phyloP scores from a whole-genome alignment of 2,797 vertebrate species.

The Labeo calbasu region DNA sequence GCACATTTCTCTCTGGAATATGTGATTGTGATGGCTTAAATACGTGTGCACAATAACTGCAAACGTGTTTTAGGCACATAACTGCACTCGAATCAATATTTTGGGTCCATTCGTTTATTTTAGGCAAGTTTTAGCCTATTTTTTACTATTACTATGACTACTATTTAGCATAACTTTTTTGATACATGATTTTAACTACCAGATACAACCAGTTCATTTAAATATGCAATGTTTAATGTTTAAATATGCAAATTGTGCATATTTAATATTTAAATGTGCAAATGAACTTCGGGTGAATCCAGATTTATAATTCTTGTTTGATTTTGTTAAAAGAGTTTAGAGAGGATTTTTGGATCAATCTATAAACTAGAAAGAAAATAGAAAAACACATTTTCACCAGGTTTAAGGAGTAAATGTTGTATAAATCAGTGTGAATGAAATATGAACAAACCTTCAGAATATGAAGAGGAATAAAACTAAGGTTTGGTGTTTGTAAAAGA shows the following conservation, averaged over 20 bases:
- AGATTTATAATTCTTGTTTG: no score
- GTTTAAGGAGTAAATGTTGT: neutral
- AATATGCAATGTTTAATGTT: neutral
- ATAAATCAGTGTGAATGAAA: neutral
- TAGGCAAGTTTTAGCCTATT: no score
- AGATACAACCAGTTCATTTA: neutral
- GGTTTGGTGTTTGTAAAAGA: no score
- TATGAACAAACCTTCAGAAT: neutral
- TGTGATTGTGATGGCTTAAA: neutral
- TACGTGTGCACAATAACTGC: neutral
- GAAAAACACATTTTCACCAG: neutral
- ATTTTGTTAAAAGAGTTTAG: no score
- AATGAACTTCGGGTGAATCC: neutral
- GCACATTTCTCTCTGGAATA: neutral
- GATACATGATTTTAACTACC: neutral
- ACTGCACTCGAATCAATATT: neutral
- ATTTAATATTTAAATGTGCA: neutral
- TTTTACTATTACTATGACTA: no score
- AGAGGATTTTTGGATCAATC: neutral
- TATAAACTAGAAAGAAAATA: neutral
- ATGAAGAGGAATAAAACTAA: neutral
- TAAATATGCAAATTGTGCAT: neutral
- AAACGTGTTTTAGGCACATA: neutral
- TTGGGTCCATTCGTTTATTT: no score
- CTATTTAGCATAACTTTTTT: neutral